Percentiles rank a stretch among this genome's conserved stretches.
Conservation (phyloP, 1,140 invertebrate genomes). For the Oppia nitens region DNA sequence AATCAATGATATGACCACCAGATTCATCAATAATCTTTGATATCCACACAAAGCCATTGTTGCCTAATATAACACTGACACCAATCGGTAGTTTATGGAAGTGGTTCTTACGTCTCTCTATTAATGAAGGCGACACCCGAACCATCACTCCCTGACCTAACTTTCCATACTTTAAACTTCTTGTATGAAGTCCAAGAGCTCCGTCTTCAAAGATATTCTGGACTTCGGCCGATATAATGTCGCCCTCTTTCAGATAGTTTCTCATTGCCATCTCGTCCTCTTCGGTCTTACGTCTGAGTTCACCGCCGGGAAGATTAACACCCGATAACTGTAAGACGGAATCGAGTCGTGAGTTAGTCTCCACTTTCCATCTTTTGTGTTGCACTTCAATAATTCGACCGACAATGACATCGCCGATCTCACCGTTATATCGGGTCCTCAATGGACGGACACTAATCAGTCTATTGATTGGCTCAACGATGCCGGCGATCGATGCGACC, state of each 20-base stretch:
- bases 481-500: slow-evolving; percentile 79
- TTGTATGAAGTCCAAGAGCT: slow-evolving; percentile 75
- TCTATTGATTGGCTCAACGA: slow-evolving; percentile 85
- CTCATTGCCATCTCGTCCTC: slow-evolving; percentile 98
- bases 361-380: slow-evolving; percentile 85
- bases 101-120: slow-evolving; percentile 86
- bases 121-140: slow-evolving; percentile 76
- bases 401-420: slow-evolving; percentile 92
- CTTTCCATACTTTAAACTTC: slow-evolving; percentile 94
- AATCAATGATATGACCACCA: slow-evolving; percentile 60
- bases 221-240: slow-evolving; percentile 80
- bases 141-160: slow-evolving; percentile 71
- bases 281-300: slow-evolving; percentile 71
- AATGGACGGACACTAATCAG: slow-evolving; percentile 74
- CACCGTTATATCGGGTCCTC: slow-evolving; percentile 56
- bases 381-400: slow-evolving; percentile 74
- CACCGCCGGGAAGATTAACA: slow-evolving; percentile 91
- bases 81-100: slow-evolving; percentile 85
- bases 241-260: slow-evolving; percentile 81
- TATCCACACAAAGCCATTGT: slow-evolving; percentile 95
- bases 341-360: slow-evolving; percentile 77
- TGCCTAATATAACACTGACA: slow-evolving; percentile 77
- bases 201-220: slow-evolving; percentile 82
- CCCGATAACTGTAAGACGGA: slow-evolving; percentile 73
- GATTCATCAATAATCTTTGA: slow-evolving; percentile 48